These are phyloP conservation scores for Suillia variegata DNA, from an alignment of 2,888 invertebrate species.

Conservation along the genomic window DNA sequence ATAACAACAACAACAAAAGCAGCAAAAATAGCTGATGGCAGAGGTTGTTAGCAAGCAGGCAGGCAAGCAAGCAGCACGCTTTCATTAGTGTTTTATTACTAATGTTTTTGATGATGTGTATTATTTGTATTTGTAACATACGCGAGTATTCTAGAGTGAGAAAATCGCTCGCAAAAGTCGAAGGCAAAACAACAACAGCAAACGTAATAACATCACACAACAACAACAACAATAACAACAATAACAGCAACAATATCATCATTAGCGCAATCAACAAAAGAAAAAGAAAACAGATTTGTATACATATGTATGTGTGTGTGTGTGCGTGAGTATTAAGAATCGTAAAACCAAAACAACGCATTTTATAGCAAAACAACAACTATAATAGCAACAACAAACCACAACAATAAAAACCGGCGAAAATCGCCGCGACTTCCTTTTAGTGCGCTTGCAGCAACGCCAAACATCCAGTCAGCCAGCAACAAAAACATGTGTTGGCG, in stretches of 20 bases:
- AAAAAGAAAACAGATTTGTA: neutral
- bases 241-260: slow-evolving; percentile 13
- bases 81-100: neutral
- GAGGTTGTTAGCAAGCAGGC: no score
- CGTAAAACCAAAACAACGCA: slow-evolving; percentile 1
- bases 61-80: neutral
- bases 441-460: neutral
- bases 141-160: no score
- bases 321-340: neutral
- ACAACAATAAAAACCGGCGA: slow-evolving; percentile 1
- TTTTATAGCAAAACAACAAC: neutral
- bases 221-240: slow-evolving; percentile 25
- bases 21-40: neutral
- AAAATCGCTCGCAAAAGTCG: neutral
- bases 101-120: no score
- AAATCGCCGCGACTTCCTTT: slow-evolving; percentile 1
- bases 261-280: slow-evolving; percentile 28
- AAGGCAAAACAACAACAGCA: slow-evolving; percentile 35
- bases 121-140: no score
- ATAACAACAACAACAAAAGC: neutral
- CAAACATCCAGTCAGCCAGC: no score
- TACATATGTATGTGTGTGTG: neutral
- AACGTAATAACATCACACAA: slow-evolving; percentile 39
- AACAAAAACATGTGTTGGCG: no score
- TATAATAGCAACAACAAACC: no score